These are phyloP conservation scores for Anastrepha ludens DNA, from an alignment of 1,140 invertebrate genomes.

Conservation along the genomic window DNA sequence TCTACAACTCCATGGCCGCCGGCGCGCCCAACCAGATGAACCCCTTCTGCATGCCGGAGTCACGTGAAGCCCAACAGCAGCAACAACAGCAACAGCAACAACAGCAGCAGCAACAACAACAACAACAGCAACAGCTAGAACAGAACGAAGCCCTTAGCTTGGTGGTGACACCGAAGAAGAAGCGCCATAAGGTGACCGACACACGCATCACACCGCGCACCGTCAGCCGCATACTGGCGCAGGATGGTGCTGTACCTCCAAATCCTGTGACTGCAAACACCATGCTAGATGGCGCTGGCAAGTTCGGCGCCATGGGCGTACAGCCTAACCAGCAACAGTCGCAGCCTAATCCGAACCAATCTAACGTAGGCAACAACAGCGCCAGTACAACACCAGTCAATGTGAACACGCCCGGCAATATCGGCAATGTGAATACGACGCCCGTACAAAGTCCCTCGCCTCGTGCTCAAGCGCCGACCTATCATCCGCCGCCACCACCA, in stretches of 20 bases:
- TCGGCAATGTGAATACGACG: constrained; percentile 69
- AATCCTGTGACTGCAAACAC: constrained; percentile 62
- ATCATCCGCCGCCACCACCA: constrained; percentile 83
- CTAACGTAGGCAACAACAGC: constrained; percentile 55
- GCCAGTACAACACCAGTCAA: constrained; percentile 59
- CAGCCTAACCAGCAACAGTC: constrained; percentile 39
- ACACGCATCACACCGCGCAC: constrained; percentile 94
- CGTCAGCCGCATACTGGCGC: constrained; percentile 88
- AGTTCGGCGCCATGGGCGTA: constrained; percentile 39
- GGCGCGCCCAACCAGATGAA: constrained; percentile 76
- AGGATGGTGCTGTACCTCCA: constrained; percentile 83
- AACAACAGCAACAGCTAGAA: constrained; percentile 77
- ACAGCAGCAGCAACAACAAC: constrained; percentile 77
- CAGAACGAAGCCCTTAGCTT: constrained; percentile 95
- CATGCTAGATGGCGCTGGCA: constrained; percentile 67
- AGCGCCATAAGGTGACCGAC: constrained; percentile 97
- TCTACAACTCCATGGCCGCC: constrained; percentile 77
- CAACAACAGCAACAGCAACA: constrained; percentile 63
- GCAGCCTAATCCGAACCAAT: constrained; percentile 53
- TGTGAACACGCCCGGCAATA: constrained; percentile 57
- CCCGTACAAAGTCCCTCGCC: constrained; percentile 80
- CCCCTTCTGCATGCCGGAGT: constrained; percentile 80
- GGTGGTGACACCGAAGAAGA: constrained; percentile 95
- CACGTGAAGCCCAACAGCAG: constrained; percentile 66
- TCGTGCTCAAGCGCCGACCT: constrained; percentile 75